A percentile compares a stretch with the other conserved stretches of the same genome.
phyloP scores from a whole-genome alignment of 2,797 vertebrate species.

The Margarornis squamiger region DNA sequence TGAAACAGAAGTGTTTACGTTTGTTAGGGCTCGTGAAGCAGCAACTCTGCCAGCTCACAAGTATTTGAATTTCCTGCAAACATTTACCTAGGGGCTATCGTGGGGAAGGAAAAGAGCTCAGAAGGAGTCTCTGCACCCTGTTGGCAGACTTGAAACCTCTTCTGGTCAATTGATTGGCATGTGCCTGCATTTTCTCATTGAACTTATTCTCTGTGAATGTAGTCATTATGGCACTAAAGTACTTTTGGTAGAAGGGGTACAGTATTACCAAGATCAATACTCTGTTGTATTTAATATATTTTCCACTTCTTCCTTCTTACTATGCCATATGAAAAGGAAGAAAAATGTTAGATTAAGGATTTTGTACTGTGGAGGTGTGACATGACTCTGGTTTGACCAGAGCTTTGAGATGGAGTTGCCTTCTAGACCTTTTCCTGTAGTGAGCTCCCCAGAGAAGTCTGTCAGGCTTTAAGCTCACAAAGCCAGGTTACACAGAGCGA shows the following conservation, averaged over 20 bases:
- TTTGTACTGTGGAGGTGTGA: neutral
- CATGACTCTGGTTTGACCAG: neutral
- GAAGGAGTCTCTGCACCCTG: neutral
- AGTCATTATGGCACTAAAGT: neutral
- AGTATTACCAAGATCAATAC: neutral
- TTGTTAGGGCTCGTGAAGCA: slow-evolving; percentile 39
- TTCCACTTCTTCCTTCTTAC: neutral
- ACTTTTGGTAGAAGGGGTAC: neutral
- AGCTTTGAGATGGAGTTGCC: neutral
- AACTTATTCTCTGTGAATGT: neutral
- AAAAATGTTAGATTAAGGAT: neutral
- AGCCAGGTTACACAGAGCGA: neutral
- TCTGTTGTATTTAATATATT: neutral
- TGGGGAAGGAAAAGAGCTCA: neutral
- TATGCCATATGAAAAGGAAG: neutral
- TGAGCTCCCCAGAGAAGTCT: neutral
- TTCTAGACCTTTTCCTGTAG: neutral
- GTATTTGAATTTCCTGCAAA: slow-evolving; percentile 56
- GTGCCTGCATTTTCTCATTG: neutral
- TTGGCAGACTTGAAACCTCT: neutral
- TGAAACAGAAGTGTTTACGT: slow-evolving; percentile 59
- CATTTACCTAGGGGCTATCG: neutral
- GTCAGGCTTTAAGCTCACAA: neutral
- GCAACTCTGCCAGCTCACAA: neutral
- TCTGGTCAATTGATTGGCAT: neutral